Percentiles rank a stretch among this genome's conserved stretches.
Conservation (phyloP, 2,113 vertebrate genomes). For the Capra hircus region DNA sequence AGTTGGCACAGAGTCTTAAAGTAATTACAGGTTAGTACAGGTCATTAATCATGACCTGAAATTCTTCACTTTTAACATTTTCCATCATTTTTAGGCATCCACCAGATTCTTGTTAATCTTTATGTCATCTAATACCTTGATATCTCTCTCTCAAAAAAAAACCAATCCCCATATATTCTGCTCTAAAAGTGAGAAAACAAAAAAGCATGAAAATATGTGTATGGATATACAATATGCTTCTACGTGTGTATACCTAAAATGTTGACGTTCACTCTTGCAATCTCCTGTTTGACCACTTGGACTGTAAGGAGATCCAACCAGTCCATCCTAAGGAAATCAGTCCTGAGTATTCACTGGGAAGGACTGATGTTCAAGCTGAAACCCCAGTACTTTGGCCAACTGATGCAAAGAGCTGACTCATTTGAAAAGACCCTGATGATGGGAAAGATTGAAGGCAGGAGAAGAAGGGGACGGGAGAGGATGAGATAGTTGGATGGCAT, state of each 20-base stretch:
- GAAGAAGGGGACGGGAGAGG: neutral
- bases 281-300: neutral
- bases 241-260: neutral
- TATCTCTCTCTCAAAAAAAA: neutral
- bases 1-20: neutral
- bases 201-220: neutral
- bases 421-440: neutral
- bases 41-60: neutral
- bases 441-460: neutral
- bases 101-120: neutral
- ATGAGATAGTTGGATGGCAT: neutral
- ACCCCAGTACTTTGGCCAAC: neutral
- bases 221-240: neutral
- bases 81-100: neutral
- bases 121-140: neutral
- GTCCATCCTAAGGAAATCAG: neutral
- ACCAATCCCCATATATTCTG: neutral
- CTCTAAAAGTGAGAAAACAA: neutral
- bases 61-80: neutral
- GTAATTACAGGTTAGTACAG: neutral
- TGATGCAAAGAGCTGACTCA: neutral
- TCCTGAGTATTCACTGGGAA: neutral
- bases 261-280: fast-evolving
- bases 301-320: neutral
- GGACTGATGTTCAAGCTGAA: neutral